Conservation (phyloP, 2,888 invertebrate species). For the Osmoderma eremita region DNA sequence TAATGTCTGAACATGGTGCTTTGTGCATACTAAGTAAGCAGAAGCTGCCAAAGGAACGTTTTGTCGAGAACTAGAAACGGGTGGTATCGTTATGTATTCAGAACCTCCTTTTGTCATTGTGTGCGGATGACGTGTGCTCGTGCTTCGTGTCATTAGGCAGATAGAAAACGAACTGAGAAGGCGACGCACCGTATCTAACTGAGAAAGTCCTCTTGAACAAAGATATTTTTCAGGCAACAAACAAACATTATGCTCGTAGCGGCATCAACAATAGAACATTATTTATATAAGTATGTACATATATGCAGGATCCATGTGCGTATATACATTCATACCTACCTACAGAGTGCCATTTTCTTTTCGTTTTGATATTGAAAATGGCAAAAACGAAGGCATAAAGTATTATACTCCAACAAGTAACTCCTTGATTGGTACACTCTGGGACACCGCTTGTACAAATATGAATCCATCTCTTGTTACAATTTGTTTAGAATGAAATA, state of each 20-base stretch:
- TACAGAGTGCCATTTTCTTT: background rate
- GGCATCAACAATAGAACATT: constrained; percentile 10
- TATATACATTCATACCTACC: no score
- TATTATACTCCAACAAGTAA: background rate
- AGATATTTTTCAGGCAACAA: constrained; percentile 28
- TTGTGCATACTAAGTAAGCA: constrained; percentile 40
- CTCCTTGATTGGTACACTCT: background rate
- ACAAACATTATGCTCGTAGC: constrained; percentile 7
- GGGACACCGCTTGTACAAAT: no score
- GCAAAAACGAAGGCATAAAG: background rate
- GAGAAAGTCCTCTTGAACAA: constrained; percentile 26
- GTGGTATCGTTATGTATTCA: constrained; percentile 41
- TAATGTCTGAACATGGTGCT: constrained; percentile 31
- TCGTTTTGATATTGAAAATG: constrained; percentile 11
- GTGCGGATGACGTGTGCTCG: constrained; percentile 41
- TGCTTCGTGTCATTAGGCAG: constrained; percentile 42
- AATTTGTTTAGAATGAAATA: no score
- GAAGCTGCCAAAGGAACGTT: constrained; percentile 37
- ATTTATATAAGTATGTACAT: background rate
- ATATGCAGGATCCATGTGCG: constrained; percentile 1
- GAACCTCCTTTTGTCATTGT: constrained; percentile 39
- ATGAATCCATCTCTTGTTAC: no score
- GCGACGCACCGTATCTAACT: constrained; percentile 24
- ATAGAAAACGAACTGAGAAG: constrained; percentile 38
- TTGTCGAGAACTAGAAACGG: constrained; percentile 30